These are phyloP conservation scores for Macrotrachela quadricornifera DNA, from an alignment of 1,140 invertebrate genomes.

Conservation along the genomic window DNA sequence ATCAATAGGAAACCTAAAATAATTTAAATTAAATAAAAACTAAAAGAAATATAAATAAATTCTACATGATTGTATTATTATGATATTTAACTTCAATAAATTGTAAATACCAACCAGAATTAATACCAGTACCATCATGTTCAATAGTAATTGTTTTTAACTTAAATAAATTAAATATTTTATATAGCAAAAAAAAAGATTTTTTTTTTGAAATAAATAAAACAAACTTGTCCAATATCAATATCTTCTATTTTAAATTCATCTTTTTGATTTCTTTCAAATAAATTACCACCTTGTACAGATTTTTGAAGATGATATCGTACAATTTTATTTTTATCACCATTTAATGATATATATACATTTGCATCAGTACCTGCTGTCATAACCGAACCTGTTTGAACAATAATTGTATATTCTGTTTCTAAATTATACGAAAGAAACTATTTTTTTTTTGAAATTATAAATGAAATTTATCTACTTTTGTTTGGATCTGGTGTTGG, in stretches of 20 bases:
- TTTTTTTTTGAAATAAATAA: neutral
- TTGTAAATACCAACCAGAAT: neutral
- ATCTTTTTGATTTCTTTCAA: constrained; percentile 1
- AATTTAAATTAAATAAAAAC: neutral
- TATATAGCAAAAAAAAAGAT: too few relatives aligned
- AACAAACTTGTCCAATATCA: constrained; percentile 9
- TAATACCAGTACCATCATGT: neutral
- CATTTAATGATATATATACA: constrained; percentile 23
- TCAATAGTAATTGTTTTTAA: neutral
- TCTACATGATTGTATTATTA: neutral
- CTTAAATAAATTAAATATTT: too few relatives aligned
- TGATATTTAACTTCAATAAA: neutral
- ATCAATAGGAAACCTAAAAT: constrained; percentile 17
- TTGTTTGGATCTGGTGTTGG: neutral
- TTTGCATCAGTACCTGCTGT: constrained; percentile 25
- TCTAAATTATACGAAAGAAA: neutral
- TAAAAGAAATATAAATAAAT: neutral
- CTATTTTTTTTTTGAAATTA: too few relatives aligned
- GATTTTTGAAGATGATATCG: constrained; percentile 3
- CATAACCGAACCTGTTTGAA: neutral
- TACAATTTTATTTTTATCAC: constrained; percentile 19
- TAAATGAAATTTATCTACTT: neutral
- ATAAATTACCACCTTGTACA: constrained; percentile 11
- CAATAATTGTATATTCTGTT: neutral
- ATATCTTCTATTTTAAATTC: neutral